Evolutionary conservation across 1,140 invertebrate genomes (phyloP), one percentile per base, ranked within the genome.

Genomic region (Cardiocondyla obscurior): DNA sequence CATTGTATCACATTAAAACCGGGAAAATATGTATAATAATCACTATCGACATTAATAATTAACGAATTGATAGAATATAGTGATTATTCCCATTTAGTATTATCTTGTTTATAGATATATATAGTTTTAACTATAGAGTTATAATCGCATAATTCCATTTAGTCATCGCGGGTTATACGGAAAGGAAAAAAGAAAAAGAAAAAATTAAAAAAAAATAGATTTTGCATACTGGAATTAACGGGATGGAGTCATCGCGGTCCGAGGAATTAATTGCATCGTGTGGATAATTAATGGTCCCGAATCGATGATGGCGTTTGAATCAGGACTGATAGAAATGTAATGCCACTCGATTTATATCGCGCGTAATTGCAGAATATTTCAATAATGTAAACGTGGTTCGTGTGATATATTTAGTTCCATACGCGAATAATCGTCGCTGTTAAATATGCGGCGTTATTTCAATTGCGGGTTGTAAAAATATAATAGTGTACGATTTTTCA

Each of bases 231-330:
- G 62, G n/a, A 7, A 22, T 67, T 69, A 42, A 67, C 22, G 7
- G 74, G 33, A 53, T 67, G 36, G 36, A 69, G 46, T 55, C 33
- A 69, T 55, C 25, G 46, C 22, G 62, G 44, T 79, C 42, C 46
- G 62, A 69, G 62, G 16, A 79, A 79, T 79, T 79, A 79, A 79
- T 79, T 69, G 74, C 62, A 79, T 69, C 62, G 46, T 49, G 33
- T 69, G 22, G 46, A 69, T 79, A 69, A 79, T 79, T 79, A 42
- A 79, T 69, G 74, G 25, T 33, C 1, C 62, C 33, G 46, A 67
- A 79, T 79, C 62, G 22, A 36, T 67, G 33, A 77, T 79, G 60
- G 60, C 62, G 33, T 57, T 67, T 67, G 46, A 69, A 79, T 79
- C 46, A 53, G 46, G 12, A n/a, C n/a, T 79, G 62, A 67, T 69